phyloP scores from a whole-genome alignment of 2,888 invertebrate species.

The Hemaris fuciformis region DNA sequence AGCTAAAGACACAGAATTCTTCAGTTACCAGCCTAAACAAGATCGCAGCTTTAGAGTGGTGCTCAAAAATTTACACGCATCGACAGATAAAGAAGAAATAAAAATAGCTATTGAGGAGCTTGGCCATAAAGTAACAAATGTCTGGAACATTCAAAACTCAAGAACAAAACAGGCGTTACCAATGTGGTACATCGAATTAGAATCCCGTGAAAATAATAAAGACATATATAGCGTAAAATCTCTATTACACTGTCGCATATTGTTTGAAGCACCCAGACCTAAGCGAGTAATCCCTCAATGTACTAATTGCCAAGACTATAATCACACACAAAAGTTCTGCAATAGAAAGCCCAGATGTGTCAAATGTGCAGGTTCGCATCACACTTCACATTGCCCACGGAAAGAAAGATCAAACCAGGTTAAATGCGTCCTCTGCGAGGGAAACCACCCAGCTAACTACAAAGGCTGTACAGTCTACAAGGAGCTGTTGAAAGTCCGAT shows the following conservation, averaged over 20 bases:
- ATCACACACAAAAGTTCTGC: slow-evolving; percentile 21
- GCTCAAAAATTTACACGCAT: background rate
- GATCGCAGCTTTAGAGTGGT: too few species aligned
- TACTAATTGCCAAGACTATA: slow-evolving; percentile 21
- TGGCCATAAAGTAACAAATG: background rate
- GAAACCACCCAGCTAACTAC: slow-evolving; percentile 19
- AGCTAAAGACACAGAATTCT: too few species aligned
- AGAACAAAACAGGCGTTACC: background rate
- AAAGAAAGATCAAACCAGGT: slow-evolving; percentile 17
- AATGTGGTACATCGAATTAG: background rate
- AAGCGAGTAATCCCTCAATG: slow-evolving; percentile 10
- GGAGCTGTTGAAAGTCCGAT: background rate
- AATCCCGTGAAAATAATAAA: background rate
- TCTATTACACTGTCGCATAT: background rate
- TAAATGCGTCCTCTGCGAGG: slow-evolving; percentile 18
- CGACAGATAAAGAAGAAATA: background rate
- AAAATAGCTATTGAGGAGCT: background rate
- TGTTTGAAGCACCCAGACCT: background rate
- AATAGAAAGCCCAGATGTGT: slow-evolving; percentile 20
- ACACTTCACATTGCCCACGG: slow-evolving; percentile 14
- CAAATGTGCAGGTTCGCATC: slow-evolving; percentile 22
- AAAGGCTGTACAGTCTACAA: too few species aligned
- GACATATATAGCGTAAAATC: background rate
- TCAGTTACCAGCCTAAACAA: too few species aligned
- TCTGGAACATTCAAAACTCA: background rate